Percentiles rank a stretch among this genome's conserved stretches.
phyloP scores from a whole-genome alignment of 2,888 invertebrate species.

The Aspidiotus destructor region DNA sequence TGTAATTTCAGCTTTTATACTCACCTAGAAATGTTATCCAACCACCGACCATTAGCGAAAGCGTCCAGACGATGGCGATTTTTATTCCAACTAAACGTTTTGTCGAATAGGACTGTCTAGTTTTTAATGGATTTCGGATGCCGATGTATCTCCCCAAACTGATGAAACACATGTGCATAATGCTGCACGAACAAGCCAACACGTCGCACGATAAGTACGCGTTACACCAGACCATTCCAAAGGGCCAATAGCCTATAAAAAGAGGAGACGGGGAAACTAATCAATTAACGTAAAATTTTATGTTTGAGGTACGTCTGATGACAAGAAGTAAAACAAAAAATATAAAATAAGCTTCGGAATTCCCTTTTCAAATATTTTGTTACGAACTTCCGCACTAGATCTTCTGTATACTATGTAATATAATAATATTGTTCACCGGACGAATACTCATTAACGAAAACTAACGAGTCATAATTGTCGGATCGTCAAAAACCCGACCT shows the following conservation, averaged over 20 bases:
- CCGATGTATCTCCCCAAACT: slow-evolving; percentile 80
- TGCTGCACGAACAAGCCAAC: slow-evolving; percentile 86
- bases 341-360: no score
- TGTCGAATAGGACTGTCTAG: slow-evolving; percentile 67
- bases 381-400: no score
- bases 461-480: no score
- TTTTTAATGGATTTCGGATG: slow-evolving; percentile 78
- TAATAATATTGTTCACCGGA: no score
- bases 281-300: no score
- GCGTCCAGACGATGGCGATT: slow-evolving; percentile 83
- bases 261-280: not conserved
- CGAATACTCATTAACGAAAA: no score
- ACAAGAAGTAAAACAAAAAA: no score
- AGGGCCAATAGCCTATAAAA: slow-evolving; percentile 76
- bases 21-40: slow-evolving; percentile 75
- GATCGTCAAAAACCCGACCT: no score
- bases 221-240: slow-evolving; percentile 85
- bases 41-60: slow-evolving; percentile 78
- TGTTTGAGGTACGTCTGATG: no score
- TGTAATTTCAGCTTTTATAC: slow-evolving; percentile 38
- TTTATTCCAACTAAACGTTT: slow-evolving; percentile 73
- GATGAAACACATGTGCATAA: slow-evolving; percentile 91
- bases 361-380: no score
- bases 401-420: no score
- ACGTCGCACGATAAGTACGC: slow-evolving; percentile 94